Evolutionary conservation across 2,888 invertebrate species (phyloP).

Genomic region (Cryptocephalus moraei): DNA sequence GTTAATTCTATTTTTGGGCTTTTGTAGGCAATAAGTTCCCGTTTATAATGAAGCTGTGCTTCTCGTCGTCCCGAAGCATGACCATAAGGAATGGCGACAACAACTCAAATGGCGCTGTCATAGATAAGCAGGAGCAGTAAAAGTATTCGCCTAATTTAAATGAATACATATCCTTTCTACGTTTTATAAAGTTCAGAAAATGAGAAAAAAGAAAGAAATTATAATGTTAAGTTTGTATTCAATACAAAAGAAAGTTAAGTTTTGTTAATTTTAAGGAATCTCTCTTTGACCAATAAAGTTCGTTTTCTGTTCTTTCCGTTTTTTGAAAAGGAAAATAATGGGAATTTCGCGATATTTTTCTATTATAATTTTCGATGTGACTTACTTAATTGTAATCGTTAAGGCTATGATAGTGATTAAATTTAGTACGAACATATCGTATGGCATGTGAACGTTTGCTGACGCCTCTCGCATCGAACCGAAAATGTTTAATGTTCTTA

Average conservation of each 20-base stretch:
- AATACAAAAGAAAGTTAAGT: not conserved
- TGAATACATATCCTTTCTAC: slow-evolving; percentile 30
- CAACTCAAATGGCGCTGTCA: slow-evolving; percentile 25
- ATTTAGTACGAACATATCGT: slow-evolving; percentile 11
- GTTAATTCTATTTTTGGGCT: slow-evolving; percentile 2
- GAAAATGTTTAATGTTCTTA: too few relatives aligned
- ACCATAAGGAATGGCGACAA: slow-evolving; percentile 39
- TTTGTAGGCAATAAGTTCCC: slow-evolving; percentile 90
- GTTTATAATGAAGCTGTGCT: slow-evolving; percentile 96
- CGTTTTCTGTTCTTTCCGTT: not conserved
- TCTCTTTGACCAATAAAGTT: slow-evolving; percentile 14
- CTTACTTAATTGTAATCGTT: not conserved
- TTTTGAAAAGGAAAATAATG: not conserved
- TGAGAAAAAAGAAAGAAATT: too few relatives aligned
- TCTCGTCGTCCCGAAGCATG: slow-evolving; percentile 74
- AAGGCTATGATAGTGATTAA: not conserved
- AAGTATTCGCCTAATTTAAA: slow-evolving; percentile 8
- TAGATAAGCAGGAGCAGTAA: slow-evolving; percentile 24
- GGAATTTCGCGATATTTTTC: not conserved
- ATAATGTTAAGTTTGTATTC: not conserved
- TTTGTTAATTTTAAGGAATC: slow-evolving; percentile 9
- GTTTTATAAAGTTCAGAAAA: slow-evolving; percentile 7
- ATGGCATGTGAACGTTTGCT: not conserved
- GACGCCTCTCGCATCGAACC: not conserved
- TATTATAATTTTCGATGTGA: not conserved